A percentile compares a stretch with the other conserved stretches of the same genome.
Evolutionary conservation across 2,888 invertebrate genomes (phyloP).

Genomic region (Empis stercorea): DNA sequence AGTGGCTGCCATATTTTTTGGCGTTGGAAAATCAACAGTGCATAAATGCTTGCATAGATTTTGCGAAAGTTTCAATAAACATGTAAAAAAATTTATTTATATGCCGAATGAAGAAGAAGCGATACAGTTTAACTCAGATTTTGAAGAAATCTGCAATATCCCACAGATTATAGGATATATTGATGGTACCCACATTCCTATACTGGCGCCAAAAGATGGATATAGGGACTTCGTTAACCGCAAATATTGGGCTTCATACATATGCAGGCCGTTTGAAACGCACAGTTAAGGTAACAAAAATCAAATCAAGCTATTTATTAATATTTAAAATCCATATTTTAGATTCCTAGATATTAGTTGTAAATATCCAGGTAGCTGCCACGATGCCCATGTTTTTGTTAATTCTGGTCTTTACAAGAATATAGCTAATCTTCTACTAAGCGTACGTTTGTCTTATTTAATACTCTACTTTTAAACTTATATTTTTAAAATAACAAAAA

Average conservation of each 20-base stretch:
- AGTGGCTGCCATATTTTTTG: neutral
- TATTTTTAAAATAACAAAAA: neutral
- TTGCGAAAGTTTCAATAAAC: neutral
- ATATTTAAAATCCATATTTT: neutral
- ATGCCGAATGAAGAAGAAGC: neutral
- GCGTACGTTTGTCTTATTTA: neutral
- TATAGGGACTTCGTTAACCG: neutral
- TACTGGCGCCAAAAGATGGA: neutral
- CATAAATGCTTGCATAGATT: neutral
- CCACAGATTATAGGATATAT: neutral
- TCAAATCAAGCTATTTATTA: neutral
- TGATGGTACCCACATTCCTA: conserved; percentile 1
- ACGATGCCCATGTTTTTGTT: neutral
- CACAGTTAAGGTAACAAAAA: neutral
- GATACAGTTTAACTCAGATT: neutral
- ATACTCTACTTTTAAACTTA: neutral
- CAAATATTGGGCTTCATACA: neutral
- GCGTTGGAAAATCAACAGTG: neutral
- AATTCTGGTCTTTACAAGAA: neutral
- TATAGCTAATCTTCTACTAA: neutral
- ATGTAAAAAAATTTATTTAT: neutral
- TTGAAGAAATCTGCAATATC: neutral
- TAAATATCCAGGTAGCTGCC: neutral
- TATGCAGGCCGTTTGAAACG: neutral
- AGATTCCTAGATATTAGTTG: neutral